Conservation (phyloP, 2,888 invertebrate species). For the Corbicula japonica region DNA sequence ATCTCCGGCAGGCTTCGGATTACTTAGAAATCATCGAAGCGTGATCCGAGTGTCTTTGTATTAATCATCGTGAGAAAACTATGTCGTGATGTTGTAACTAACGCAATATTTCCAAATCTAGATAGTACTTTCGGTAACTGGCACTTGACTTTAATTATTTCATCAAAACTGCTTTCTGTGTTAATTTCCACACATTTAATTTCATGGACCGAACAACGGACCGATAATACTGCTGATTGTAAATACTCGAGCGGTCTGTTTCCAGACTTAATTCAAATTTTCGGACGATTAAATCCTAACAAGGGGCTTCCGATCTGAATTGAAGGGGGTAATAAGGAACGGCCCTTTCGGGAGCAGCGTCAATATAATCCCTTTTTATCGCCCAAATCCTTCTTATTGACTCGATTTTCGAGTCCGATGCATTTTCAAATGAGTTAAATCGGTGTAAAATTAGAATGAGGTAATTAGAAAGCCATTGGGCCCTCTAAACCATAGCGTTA, state of each 20-base stretch:
- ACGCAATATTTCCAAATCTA: slow-evolving; percentile 11
- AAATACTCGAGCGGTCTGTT: slow-evolving; percentile 33
- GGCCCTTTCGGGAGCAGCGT: slow-evolving; percentile 58
- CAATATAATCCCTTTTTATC: slow-evolving; percentile 64
- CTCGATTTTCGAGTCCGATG: slow-evolving; percentile 61
- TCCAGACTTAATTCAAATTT: slow-evolving; percentile 64
- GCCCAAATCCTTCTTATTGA: slow-evolving; percentile 69
- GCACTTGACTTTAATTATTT: slow-evolving; percentile 59
- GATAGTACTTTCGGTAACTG: slow-evolving; percentile 7
- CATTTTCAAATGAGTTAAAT: slow-evolving; percentile 64
- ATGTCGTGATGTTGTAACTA: slow-evolving; percentile 1
- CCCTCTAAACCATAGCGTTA: background rate
- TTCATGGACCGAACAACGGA: slow-evolving; percentile 31
- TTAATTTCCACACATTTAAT: slow-evolving; percentile 61
- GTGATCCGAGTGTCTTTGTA: too few species aligned
- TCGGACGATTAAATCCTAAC: slow-evolving; percentile 58
- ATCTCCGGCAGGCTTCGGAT: too few species aligned
- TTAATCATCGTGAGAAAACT: slow-evolving; percentile 46
- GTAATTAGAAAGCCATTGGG: slow-evolving; percentile 40
- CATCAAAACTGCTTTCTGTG: slow-evolving; percentile 54
- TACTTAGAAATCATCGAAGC: too few species aligned
- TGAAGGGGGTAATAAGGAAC: slow-evolving; percentile 42
- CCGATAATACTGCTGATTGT: slow-evolving; percentile 35
- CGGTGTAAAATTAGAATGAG: slow-evolving; percentile 62
- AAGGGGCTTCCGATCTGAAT: slow-evolving; percentile 48